phyloP scores from a whole-genome alignment of 2,888 invertebrate genomes.

The Cephonodes hylas region DNA sequence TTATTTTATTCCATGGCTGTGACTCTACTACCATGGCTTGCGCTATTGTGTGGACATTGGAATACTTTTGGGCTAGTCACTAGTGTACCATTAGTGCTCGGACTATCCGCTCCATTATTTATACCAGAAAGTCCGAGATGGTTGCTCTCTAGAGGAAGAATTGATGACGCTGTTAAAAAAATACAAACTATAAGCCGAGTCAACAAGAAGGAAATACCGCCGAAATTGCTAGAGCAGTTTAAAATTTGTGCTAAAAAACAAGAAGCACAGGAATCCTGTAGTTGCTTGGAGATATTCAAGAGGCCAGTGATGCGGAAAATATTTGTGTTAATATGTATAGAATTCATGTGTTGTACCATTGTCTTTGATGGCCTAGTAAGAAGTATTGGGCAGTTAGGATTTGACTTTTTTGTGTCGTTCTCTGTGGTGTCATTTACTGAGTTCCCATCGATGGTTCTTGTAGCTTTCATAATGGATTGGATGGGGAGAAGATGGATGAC shows the following conservation, averaged over 20 bases:
- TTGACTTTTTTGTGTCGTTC: slow-evolving; percentile 57
- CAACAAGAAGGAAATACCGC: slow-evolving; percentile 49
- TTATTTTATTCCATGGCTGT: slow-evolving; percentile 48
- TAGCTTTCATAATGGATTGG: slow-evolving; percentile 53
- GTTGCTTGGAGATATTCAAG: slow-evolving; percentile 47
- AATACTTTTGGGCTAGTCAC: slow-evolving; percentile 52
- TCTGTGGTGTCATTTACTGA: slow-evolving; percentile 55
- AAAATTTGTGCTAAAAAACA: slow-evolving; percentile 31
- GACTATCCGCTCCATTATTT: slow-evolving; percentile 45
- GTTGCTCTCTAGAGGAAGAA: slow-evolving; percentile 52
- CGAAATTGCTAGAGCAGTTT: slow-evolving; percentile 50
- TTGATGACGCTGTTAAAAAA: slow-evolving; percentile 52
- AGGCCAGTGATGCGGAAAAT: slow-evolving; percentile 46
- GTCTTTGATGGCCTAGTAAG: slow-evolving; percentile 55
- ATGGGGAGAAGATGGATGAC: slow-evolving; percentile 56
- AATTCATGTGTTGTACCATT: slow-evolving; percentile 48
- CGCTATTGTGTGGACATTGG: slow-evolving; percentile 55
- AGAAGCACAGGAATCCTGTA: slow-evolving; percentile 36
- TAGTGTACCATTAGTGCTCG: slow-evolving; percentile 48
- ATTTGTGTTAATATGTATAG: slow-evolving; percentile 48
- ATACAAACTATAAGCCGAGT: slow-evolving; percentile 47
- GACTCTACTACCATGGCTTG: slow-evolving; percentile 52
- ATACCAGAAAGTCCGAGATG: slow-evolving; percentile 60
- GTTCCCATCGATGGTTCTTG: slow-evolving; percentile 50
- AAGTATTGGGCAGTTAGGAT: slow-evolving; percentile 48